Evolutionary conservation across 2,888 invertebrate species (phyloP).

Genomic region (Leptinotarsa haldemani): DNA sequence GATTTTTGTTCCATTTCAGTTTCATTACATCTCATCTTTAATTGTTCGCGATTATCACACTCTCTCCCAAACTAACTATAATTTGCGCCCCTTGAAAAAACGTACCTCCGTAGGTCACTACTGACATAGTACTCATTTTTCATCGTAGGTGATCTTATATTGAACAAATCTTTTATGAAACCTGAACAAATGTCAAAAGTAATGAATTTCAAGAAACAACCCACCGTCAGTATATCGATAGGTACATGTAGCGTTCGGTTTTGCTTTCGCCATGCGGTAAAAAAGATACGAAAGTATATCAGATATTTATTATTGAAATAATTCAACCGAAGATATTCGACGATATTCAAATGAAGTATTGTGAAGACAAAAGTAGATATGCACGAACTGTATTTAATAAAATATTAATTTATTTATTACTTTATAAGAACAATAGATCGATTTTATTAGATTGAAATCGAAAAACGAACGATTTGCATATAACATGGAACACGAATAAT

Average conservation of each 20-base stretch:
- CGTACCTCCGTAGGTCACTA: too few species aligned
- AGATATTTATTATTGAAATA: conserved; percentile 55
- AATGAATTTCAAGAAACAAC: too few species aligned
- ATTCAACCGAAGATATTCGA: conserved; percentile 56
- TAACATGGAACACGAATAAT: conserved; percentile 58
- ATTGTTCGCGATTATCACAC: too few species aligned
- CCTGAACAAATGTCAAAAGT: too few species aligned
- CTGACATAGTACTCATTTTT: too few species aligned
- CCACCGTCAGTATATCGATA: not conserved
- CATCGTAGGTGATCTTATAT: too few species aligned
- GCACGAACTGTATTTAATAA: conserved; percentile 59
- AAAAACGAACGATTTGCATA: conserved; percentile 60
- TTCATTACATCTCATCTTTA: too few species aligned
- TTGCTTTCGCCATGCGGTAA: not conserved
- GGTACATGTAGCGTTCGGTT: not conserved
- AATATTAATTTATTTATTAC: conserved; percentile 66
- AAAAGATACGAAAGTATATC: conserved; percentile 34
- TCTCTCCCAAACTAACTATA: too few species aligned
- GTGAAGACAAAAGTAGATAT: conserved; percentile 56
- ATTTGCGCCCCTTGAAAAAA: too few species aligned
- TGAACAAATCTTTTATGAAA: too few species aligned
- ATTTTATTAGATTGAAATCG: conserved; percentile 66
- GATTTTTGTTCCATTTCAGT: too few species aligned
- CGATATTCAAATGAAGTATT: conserved; percentile 64
- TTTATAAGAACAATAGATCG: conserved; percentile 65